phyloP scores from a whole-genome alignment of 2,797 vertebrate species.

The Peromyscus eremicus region DNA sequence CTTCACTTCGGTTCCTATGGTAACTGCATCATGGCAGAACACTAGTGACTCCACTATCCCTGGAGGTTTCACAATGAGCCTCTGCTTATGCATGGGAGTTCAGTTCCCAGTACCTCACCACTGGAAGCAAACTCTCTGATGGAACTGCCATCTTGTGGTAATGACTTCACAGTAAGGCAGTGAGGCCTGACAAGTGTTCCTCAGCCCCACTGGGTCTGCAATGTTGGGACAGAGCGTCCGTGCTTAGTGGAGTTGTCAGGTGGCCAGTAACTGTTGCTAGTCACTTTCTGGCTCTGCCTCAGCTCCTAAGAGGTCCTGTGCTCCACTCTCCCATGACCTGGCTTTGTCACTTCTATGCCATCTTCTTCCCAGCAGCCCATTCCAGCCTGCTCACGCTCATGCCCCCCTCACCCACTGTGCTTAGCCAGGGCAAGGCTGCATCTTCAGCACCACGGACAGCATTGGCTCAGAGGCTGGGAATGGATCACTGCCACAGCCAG shows the following conservation, averaged over 20 bases:
- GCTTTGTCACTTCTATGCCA: fast-evolving
- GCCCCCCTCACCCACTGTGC: background rate
- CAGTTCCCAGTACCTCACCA: fast-evolving
- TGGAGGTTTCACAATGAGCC: background rate
- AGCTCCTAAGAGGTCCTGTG: background rate
- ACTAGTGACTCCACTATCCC: background rate
- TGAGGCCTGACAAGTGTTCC: too few species aligned
- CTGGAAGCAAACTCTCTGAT: background rate
- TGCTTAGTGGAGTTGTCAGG: fast-evolving
- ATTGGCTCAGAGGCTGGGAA: fast-evolving
- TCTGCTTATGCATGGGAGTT: background rate
- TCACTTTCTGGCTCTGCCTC: fast-evolving
- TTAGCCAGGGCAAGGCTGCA: background rate
- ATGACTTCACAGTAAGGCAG: background rate
- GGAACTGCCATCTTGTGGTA: background rate
- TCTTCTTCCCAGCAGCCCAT: fast-evolving
- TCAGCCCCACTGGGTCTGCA: background rate
- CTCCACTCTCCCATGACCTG: background rate
- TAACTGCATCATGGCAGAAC: fast-evolving
- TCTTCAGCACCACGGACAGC: background rate
- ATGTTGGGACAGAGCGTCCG: too few species aligned
- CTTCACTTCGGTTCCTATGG: fast-evolving
- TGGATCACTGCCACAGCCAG: too few species aligned
- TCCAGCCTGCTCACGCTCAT: fast-evolving
- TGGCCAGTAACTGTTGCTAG: background rate